Percentiles rank a stretch among this genome's conserved stretches.
Evolutionary conservation across 2,797 vertebrate genomes (phyloP).

Genomic region (Enteromius mattozi): DNA sequence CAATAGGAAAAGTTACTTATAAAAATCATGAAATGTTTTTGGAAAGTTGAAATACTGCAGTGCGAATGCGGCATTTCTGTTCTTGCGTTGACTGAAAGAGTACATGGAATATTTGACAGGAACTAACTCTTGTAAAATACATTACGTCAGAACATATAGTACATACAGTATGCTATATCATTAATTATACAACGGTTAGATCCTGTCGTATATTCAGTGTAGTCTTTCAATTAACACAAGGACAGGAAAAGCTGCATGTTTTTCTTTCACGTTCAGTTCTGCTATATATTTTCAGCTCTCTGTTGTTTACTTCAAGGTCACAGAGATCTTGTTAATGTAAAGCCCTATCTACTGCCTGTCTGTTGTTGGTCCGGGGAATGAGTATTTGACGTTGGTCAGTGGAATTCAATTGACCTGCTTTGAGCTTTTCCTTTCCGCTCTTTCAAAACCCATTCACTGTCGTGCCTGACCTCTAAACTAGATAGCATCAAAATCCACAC

Average conservation of each 20-base stretch:
- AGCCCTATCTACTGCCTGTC: slow-evolving; percentile 53
- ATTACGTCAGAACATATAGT: neutral
- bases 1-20: neutral
- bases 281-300: slow-evolving; percentile 11
- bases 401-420: slow-evolving; percentile 37
- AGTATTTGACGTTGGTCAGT: slow-evolving; percentile 45
- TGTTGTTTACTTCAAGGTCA: slow-evolving; percentile 49
- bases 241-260: neutral
- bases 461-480: slow-evolving; percentile 39
- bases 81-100: neutral
- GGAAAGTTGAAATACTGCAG: neutral
- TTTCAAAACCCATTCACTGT: slow-evolving; percentile 38
- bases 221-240: neutral
- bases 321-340: slow-evolving; percentile 43
- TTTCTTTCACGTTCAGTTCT: neutral
- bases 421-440: slow-evolving; percentile 12
- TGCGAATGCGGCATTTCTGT: neutral
- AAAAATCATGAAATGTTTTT: neutral
- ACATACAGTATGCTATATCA: neutral
- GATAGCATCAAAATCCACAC: slow-evolving; percentile 51
- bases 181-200: neutral
- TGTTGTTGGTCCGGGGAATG: slow-evolving; percentile 31
- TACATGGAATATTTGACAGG: neutral
- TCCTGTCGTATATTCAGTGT: neutral
- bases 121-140: neutral